Evolutionary conservation across 2,797 vertebrate genomes (phyloP).

Genomic region (Gadopsis bispinosus): DNA sequence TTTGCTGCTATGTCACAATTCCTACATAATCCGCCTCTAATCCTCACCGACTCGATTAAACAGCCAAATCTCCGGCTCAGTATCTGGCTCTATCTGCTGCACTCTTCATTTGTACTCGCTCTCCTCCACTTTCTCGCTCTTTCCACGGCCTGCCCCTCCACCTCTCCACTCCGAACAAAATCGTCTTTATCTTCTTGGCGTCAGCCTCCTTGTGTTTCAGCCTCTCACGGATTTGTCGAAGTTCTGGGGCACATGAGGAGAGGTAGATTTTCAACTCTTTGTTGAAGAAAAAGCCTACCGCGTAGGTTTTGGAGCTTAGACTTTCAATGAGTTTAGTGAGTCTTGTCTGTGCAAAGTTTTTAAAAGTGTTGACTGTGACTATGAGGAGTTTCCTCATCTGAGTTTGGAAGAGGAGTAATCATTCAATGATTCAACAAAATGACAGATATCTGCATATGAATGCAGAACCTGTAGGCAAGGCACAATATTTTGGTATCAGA

Average conservation of each 20-base stretch:
- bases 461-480: no score
- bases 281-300: constrained; percentile 29
- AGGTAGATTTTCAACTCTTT: constrained; percentile 6
- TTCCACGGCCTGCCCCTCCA: constrained; percentile 30
- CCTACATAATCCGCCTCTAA: constrained; percentile 84
- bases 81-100: constrained; percentile 74
- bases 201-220: constrained; percentile 33
- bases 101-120: constrained; percentile 61
- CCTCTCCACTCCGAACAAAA: constrained; percentile 49
- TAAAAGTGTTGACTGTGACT: not conserved
- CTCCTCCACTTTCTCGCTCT: constrained; percentile 40
- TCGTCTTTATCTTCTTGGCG: constrained; percentile 40
- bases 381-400: not conserved
- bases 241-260: not conserved
- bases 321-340: constrained; percentile 38
- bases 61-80: constrained; percentile 80
- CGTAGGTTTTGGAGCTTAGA: constrained; percentile 37
- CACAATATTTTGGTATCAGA: no score
- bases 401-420: not conserved
- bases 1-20: constrained; percentile 84
- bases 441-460: no score
- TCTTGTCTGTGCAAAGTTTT: constrained; percentile 19
- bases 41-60: constrained; percentile 85
- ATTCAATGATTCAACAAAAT: not conserved
- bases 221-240: not conserved